A percentile compares a stretch with the other conserved stretches of the same genome.
Conservation (phyloP, 2,888 invertebrate species). For the Dascillus cervinus region DNA sequence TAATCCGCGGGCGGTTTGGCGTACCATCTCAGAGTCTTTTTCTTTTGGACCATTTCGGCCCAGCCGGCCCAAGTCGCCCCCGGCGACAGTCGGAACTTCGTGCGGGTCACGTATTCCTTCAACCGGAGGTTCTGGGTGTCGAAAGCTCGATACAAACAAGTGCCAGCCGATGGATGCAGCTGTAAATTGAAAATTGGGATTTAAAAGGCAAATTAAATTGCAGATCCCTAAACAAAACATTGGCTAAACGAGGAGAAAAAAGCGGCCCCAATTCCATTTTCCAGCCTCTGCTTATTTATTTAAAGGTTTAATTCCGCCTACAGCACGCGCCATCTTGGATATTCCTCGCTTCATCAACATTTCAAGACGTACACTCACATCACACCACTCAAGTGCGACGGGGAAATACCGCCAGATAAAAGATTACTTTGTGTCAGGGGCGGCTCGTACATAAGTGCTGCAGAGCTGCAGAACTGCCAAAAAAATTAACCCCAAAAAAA, state of each 20-base stretch:
- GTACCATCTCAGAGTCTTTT: slow-evolving; percentile 23
- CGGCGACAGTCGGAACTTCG: slow-evolving; percentile 23
- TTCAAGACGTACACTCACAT: slow-evolving; percentile 24
- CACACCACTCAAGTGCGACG: slow-evolving; percentile 14
- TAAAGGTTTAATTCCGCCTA: slow-evolving; percentile 33
- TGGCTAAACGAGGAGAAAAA: slow-evolving; percentile 9
- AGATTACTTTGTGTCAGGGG: slow-evolving; percentile 14
- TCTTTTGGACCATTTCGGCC: slow-evolving; percentile 21
- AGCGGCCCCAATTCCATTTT: slow-evolving; percentile 19
- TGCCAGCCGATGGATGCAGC: slow-evolving; percentile 26
- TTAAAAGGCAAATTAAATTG: not conserved
- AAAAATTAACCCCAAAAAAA: no score
- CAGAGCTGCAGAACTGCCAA: no score
- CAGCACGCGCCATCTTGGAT: slow-evolving; percentile 27
- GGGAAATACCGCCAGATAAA: slow-evolving; percentile 20
- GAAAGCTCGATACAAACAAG: slow-evolving; percentile 24
- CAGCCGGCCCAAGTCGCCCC: slow-evolving; percentile 24
- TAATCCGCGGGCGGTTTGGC: slow-evolving; percentile 4
- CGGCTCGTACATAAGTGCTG: no score
- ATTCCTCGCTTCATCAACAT: slow-evolving; percentile 31
- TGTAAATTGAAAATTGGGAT: no score
- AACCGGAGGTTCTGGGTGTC: slow-evolving; percentile 28
- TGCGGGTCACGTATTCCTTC: slow-evolving; percentile 27
- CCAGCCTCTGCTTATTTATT: slow-evolving; percentile 29
- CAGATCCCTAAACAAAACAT: slow-evolving; percentile 10